These are phyloP conservation scores for Bombus difficillimus DNA, from an alignment of 1,140 invertebrate genomes.

Conservation along the genomic window DNA sequence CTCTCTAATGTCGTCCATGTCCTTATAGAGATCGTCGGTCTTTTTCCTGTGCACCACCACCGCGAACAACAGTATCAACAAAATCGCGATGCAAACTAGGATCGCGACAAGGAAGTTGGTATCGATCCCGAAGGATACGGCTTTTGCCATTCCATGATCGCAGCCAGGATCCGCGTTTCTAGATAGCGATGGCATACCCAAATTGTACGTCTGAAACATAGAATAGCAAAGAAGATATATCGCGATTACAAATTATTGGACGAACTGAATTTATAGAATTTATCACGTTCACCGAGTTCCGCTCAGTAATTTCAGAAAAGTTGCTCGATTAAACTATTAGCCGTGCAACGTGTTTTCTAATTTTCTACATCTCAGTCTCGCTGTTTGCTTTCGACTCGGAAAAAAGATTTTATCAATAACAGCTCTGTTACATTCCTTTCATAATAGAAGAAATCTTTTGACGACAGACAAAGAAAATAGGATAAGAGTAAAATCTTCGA, in stretches of 20 bases:
- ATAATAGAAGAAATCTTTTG: too few species aligned
- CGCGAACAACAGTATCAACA: constrained; percentile 92
- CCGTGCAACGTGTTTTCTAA: too few species aligned
- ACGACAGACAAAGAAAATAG: too few species aligned
- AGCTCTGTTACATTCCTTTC: too few species aligned
- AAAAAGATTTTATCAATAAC: too few species aligned
- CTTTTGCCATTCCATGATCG: constrained; percentile 86
- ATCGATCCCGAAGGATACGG: constrained; percentile 91
- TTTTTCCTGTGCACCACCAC: constrained; percentile 93
- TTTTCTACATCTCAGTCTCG: too few species aligned
- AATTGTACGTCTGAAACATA: constrained; percentile 87
- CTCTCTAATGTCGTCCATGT: constrained; percentile 97
- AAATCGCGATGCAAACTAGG: constrained; percentile 89
- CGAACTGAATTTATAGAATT: not conserved
- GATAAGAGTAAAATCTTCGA: not conserved
- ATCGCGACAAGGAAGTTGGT: constrained; percentile 93
- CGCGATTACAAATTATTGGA: too few species aligned
- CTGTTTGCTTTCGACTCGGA: too few species aligned
- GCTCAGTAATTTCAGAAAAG: too few species aligned
- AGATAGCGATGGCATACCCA: constrained; percentile 88
- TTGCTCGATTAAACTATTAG: too few species aligned
- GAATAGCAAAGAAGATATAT: not conserved
- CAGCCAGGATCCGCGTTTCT: constrained; percentile 88
- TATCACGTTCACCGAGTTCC: not conserved
- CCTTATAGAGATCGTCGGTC: constrained; percentile 94